Percentiles rank a stretch among this genome's conserved stretches.
These are phyloP conservation scores for Suricata suricatta DNA, from an alignment of 2,113 vertebrate genomes.

Conservation along the genomic window DNA sequence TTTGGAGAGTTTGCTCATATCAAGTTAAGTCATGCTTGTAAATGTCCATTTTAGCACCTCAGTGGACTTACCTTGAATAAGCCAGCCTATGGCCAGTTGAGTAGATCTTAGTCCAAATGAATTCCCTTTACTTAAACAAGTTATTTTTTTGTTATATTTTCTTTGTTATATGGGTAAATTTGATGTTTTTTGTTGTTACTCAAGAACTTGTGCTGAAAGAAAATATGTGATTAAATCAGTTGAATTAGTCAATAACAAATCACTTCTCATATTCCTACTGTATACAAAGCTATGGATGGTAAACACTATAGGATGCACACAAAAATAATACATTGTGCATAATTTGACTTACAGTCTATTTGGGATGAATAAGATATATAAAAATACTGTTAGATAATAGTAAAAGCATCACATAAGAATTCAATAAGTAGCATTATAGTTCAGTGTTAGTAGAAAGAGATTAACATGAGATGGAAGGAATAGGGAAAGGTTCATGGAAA, in stretches of 20 bases:
- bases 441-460: not conserved
- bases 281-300: not conserved
- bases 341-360: not conserved
- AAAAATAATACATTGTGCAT: not conserved
- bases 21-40: not conserved
- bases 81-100: not conserved
- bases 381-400: not conserved
- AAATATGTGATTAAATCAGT: not conserved
- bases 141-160: slow-evolving; percentile 15
- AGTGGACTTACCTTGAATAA: not conserved
- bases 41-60: not conserved
- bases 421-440: not conserved
- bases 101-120: not conserved
- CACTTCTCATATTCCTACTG: not conserved
- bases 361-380: not conserved
- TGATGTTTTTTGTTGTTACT: not conserved
- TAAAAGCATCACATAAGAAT: not conserved
- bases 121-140: not conserved
- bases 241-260: not conserved
- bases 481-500: not conserved
- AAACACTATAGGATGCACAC: not conserved
- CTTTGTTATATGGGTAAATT: not conserved
- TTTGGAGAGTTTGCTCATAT: not conserved
- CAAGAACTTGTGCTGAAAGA: not conserved
- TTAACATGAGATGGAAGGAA: not conserved